Percentiles rank a stretch among this genome's conserved stretches.
These are phyloP conservation scores for Karalla daura DNA, from an alignment of 2,797 vertebrate species.

Conservation along the genomic window DNA sequence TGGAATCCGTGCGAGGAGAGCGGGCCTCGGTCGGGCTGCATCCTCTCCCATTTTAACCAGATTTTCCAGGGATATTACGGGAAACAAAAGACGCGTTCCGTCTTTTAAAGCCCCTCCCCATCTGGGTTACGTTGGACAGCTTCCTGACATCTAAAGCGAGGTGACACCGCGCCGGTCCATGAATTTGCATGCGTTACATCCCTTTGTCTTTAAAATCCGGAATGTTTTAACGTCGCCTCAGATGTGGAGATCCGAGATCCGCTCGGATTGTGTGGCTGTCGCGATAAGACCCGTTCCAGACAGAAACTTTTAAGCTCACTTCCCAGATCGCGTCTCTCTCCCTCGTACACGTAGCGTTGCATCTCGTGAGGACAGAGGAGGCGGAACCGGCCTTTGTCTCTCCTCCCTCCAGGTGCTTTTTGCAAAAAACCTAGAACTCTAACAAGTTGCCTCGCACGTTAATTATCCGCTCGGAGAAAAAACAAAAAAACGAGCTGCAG, in stretches of 20 bases:
- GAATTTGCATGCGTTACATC: conserved; percentile 76
- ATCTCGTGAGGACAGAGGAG: neutral
- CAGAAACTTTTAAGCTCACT: conserved; percentile 28
- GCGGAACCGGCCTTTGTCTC: neutral
- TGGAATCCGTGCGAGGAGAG: conserved; percentile 65
- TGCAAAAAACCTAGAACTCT: neutral
- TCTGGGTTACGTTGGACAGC: conserved; percentile 60
- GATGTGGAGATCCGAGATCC: conserved; percentile 62
- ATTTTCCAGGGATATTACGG: conserved; percentile 84
- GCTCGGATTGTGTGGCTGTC: conserved; percentile 21
- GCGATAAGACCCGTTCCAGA: conserved; percentile 14
- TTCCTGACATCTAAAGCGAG: conserved; percentile 73
- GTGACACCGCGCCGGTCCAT: conserved; percentile 69
- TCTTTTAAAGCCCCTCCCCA: conserved; percentile 64
- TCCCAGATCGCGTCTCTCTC: conserved; percentile 18
- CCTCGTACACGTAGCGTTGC: too few species aligned
- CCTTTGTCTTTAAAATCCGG: conserved; percentile 74
- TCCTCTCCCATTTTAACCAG: conserved; percentile 78
- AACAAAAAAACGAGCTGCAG: neutral
- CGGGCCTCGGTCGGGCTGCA: conserved; percentile 46
- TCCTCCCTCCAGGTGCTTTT: neutral
- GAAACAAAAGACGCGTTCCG: conserved; percentile 76
- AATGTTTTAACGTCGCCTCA: conserved; percentile 50
- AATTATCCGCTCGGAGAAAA: conserved; percentile 15
- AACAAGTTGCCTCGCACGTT: conserved; percentile 5